These are phyloP conservation scores for Columba livia DNA, from an alignment of 2,113 vertebrate species.

Conservation along the genomic window DNA sequence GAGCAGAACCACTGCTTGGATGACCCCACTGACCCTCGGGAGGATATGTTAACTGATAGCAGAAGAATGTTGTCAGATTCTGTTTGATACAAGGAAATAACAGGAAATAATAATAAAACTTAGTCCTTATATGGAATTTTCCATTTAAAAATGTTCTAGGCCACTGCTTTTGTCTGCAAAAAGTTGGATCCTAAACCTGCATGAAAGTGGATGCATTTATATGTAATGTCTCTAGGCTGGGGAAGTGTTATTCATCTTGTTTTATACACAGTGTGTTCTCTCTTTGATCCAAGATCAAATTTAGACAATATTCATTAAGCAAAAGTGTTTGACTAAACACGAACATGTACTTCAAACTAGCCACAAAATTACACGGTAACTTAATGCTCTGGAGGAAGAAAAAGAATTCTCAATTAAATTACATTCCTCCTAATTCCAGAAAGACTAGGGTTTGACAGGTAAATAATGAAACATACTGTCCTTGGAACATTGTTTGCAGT, in stretches of 20 bases:
- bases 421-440: not conserved
- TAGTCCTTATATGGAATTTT: not conserved
- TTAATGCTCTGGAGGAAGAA: constrained; percentile 2
- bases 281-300: constrained; percentile 17
- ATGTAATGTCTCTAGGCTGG: not conserved
- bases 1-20: not conserved
- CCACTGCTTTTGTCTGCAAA: not conserved
- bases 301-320: constrained; percentile 25
- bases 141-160: not conserved
- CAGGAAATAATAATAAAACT: not conserved
- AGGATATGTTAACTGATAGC: not conserved
- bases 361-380: constrained; percentile 14
- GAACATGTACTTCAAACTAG: constrained; percentile 1
- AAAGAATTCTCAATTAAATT: not conserved
- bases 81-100: not conserved
- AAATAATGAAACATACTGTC: not conserved
- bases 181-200: not conserved
- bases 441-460: not conserved
- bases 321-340: not conserved
- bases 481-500: not conserved
- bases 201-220: not conserved
- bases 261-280: not conserved
- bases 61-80: not conserved
- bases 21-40: not conserved
- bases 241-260: constrained; percentile 3